phyloP scores from a whole-genome alignment of 2,113 vertebrate species.

The Plecturocebus donacophilus region DNA sequence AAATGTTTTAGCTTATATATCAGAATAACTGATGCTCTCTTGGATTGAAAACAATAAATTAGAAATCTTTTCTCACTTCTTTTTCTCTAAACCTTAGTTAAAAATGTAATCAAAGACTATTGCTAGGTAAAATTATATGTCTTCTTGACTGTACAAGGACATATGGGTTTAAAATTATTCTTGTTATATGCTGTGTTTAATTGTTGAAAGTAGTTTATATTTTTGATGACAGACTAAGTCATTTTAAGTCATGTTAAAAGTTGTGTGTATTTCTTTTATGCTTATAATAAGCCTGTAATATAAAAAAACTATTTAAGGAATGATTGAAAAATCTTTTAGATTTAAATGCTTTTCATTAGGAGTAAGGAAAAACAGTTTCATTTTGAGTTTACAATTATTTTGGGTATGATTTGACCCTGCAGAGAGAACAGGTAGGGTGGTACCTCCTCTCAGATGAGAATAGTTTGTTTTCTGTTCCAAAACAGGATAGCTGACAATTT shows the following conservation, averaged over 20 bases:
- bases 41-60: conserved; percentile 27
- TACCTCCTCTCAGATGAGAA: background rate
- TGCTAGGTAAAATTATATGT: conserved; percentile 17
- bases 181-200: conserved; percentile 21
- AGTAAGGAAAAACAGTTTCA: background rate
- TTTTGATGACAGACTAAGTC: background rate
- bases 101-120: conserved; percentile 26
- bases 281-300: background rate
- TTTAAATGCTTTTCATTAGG: background rate
- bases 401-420: background rate
- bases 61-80: background rate
- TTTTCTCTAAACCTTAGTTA: conserved; percentile 19
- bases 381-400: conserved; percentile 24
- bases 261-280: background rate
- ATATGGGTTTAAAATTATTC: conserved; percentile 21
- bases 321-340: background rate
- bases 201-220: conserved; percentile 1
- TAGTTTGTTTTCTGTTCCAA: background rate
- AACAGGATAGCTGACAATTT: background rate
- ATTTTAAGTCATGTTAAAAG: conserved; percentile 27
- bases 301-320: conserved; percentile 5
- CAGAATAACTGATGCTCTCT: background rate
- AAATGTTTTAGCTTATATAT: background rate
- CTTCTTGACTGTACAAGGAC: background rate
- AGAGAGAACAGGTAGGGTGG: background rate